phyloP scores from a whole-genome alignment of 2,888 invertebrate species.

The Suillia variegata region DNA sequence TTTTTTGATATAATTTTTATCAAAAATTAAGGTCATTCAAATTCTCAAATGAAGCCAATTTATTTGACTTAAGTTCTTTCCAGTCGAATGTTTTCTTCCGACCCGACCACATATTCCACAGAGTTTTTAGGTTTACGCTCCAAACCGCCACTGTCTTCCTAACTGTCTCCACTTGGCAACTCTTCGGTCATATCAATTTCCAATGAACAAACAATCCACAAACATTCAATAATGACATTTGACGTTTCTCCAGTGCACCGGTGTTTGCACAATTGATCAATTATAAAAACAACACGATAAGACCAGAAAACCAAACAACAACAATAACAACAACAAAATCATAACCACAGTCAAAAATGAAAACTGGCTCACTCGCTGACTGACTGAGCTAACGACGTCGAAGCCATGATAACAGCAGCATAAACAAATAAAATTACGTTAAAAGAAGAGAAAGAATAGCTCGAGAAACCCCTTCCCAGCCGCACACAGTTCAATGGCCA shows the following conservation, averaged over 20 bases:
- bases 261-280: slow-evolving; percentile 13
- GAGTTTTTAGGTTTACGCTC: too few relatives aligned
- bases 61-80: too few relatives aligned
- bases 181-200: not conserved
- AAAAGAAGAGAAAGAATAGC: not conserved
- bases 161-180: too few relatives aligned
- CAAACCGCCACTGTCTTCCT: too few relatives aligned
- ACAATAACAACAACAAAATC: not conserved
- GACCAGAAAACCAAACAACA: not conserved
- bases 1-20: too few relatives aligned
- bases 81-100: too few relatives aligned
- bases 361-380: not conserved
- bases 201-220: not conserved
- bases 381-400: not conserved
- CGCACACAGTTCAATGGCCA: slow-evolving; percentile 3
- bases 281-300: slow-evolving; percentile 3
- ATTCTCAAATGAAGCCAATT: too few relatives aligned
- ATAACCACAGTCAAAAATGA: not conserved
- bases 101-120: too few relatives aligned
- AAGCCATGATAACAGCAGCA: not conserved
- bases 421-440: not conserved
- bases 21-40: too few relatives aligned
- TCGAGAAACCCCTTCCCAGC: too few relatives aligned
- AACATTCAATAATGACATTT: not conserved
- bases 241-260: not conserved